Evolutionary conservation across 1,140 invertebrate species (phyloP).

Genomic region (Microplitis demolitor): DNA sequence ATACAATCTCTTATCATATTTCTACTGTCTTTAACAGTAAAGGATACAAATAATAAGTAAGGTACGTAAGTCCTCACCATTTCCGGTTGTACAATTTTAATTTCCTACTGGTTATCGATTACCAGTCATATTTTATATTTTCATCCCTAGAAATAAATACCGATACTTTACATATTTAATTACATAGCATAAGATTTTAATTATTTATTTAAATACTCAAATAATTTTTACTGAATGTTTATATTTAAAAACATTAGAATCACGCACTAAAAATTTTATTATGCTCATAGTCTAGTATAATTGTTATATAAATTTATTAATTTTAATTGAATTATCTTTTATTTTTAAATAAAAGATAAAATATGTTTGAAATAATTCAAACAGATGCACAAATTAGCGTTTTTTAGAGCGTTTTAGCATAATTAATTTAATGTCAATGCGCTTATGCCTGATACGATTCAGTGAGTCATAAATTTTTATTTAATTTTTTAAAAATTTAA

Average conservation of each 20-base stretch:
- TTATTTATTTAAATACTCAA: no score
- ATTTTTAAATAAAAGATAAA: no score
- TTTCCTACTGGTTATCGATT: neutral
- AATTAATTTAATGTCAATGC: neutral
- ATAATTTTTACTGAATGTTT: neutral
- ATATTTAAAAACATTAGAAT: neutral
- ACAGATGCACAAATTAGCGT: neutral
- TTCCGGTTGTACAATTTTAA: neutral
- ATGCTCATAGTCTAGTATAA: no score
- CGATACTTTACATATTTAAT: no score
- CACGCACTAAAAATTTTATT: no score
- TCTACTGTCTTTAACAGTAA: conserved; percentile 18
- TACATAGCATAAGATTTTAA: no score
- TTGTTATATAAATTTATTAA: neutral
- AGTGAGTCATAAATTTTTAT: neutral
- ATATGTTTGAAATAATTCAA: neutral
- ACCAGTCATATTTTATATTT: neutral
- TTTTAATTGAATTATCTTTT: no score
- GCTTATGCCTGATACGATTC: neutral
- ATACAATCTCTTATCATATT: neutral
- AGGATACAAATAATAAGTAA: neutral
- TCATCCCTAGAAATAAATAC: no score
- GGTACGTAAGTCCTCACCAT: conserved; percentile 10
- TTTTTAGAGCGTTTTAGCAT: neutral
- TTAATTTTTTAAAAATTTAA: neutral